Evolutionary conservation across 2,888 invertebrate species (phyloP), one percentile per base, ranked within the genome.

Genomic region (Epicampocera succincta): DNA sequence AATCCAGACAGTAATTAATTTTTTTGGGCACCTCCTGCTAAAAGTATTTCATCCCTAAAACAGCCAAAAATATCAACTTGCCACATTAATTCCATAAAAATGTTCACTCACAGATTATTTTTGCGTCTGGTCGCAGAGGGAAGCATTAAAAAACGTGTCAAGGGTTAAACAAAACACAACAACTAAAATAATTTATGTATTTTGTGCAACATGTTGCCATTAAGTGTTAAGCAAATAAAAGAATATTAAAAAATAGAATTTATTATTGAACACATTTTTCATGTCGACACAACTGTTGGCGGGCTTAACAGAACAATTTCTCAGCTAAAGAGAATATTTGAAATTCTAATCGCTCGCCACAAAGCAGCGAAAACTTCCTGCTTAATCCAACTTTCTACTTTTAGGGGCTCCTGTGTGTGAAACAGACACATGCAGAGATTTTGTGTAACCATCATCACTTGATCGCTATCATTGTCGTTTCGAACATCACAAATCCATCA

Each of bases 381-480:
- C 11, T 21, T 46, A 61, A 25, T 29, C 21, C n/a, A n/a, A 8
- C 9, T 60, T 29, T 58, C 46, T n/a, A 3, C 6, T 44, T 42
- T 11, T 9, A 60, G 50, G 60, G 29, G n/a, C n/a, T n/a, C n/a
- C 66, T 60, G 25, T 52, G 50, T 75, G 75, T 50, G 66, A 75
- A 75, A 29, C 12, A 15, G 25, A 29, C 66, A 60, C 50, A 42
- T 58, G 48, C 19, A 40, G 58, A 15, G 13, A 25, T 50, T 42
- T 50, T 42, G n/a, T 71, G 21, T 25, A 71, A 50, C 42, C 46
- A 71, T 40, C 21, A 52, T 42, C 42, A 9, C 33, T 9, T 42
- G 13, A 48, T 66, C 33, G 44, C 66, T 48, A 19, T 17, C 25
- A 17, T 48, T 65, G 15, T 42, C 65, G 11, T 56, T 66, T 60